A percentile compares a stretch with the other conserved stretches of the same genome.
These are phyloP conservation scores for Apamea monoglypha DNA, from an alignment of 2,888 invertebrate genomes.

Conservation along the genomic window DNA sequence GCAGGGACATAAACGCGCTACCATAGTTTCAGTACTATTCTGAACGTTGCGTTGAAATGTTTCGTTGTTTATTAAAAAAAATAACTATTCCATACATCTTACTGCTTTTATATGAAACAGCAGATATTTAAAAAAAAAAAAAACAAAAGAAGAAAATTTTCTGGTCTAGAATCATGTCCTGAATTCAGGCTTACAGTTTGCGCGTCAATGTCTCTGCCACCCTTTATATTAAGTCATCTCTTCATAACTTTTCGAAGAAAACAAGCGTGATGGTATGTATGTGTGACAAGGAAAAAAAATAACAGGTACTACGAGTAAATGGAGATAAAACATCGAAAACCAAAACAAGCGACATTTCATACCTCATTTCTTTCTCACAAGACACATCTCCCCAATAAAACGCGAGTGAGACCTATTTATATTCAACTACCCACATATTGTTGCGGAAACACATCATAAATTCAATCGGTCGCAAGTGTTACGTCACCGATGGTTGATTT, in stretches of 20 bases:
- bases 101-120: too few relatives aligned
- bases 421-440: conserved; percentile 65
- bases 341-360: conserved; percentile 15
- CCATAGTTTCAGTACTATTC: too few relatives aligned
- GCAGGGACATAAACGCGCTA: too few relatives aligned
- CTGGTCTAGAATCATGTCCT: too few relatives aligned
- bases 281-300: neutral
- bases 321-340: neutral
- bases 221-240: neutral
- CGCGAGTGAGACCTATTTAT: conserved; percentile 52
- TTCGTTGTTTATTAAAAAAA: too few relatives aligned
- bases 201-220: too few relatives aligned
- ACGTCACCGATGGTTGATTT: conserved; percentile 67
- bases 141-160: too few relatives aligned
- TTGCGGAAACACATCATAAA: conserved; percentile 66
- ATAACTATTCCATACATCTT: too few relatives aligned
- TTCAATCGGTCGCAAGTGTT: conserved; percentile 61
- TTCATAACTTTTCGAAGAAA: neutral
- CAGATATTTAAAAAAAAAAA: too few relatives aligned
- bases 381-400: conserved; percentile 52
- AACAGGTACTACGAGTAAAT: neutral
- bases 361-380: conserved; percentile 27
- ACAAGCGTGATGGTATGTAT: neutral
- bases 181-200: too few relatives aligned
- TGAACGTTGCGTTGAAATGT: too few relatives aligned